Evolutionary conservation across 2,888 invertebrate genomes (phyloP), one percentile per base, ranked within the genome.

Genomic region (Tiphia femorata): DNA sequence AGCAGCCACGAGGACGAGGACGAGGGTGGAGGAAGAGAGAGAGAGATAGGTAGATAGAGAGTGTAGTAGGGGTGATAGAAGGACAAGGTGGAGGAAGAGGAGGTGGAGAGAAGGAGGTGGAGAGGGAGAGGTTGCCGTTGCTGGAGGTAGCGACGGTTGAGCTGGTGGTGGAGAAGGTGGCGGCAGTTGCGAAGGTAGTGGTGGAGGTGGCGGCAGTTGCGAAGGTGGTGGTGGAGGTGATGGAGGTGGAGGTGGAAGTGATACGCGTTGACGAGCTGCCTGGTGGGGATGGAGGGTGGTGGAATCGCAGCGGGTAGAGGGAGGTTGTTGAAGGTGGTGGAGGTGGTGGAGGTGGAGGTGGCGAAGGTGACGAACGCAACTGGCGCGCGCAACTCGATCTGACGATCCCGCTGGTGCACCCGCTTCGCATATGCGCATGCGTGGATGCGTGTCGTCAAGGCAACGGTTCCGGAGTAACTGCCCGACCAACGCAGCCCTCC

Each of bases 381-480:
- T 67, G 60, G 62, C 71, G 66, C 69, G 66, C 69, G 70, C 58
- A 65, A 64, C 61, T 65, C 64, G 67, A 42, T 51, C 55, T 63
- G 60, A 60, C 59, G 55, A 62, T 58, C 50, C 56, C 59, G 54
- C 47, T 52, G 55, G 58, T 61, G 61, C 55, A 53, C 40, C 49
- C 53, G 30, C 44, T 49, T 50, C 51, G 47, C 49, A 49, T 50
- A 46, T 49, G 64, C 78, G 76, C 73, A 75, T 76, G 76, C 76
- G 76, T 77, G 65, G 49, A 72, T 67, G 73, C 77, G 79, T 81
- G 79, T 79, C 78, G 80, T 76, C 81, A 79, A 78, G 82, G 81
- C 83, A 80, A 82, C 82, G 81, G 82, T 81, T 81, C 80, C 80
- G 78, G 79, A 82, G 80, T 81, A 79, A 83, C 83, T 83, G 82